Evolutionary conservation across 2,888 invertebrate species (phyloP).

Genomic region (Eilema griseolum): DNA sequence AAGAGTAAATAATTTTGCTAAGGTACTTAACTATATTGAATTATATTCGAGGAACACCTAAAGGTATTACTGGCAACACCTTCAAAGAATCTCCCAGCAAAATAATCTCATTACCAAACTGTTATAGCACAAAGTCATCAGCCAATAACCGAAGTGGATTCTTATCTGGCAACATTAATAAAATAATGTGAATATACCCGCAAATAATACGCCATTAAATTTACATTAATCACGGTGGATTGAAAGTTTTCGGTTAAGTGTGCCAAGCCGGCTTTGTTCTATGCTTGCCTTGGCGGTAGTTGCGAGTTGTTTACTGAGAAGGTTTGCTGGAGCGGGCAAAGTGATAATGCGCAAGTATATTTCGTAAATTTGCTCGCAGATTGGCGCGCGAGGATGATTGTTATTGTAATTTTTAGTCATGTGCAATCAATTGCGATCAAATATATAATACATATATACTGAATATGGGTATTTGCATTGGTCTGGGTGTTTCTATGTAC

Average conservation of each 20-base stretch:
- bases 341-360: conserved; percentile 11
- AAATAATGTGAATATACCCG: conserved; percentile 49
- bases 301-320: conserved; percentile 23
- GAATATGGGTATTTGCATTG: too few species aligned
- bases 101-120: conserved; percentile 22
- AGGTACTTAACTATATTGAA: too few species aligned
- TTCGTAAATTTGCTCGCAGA: not conserved
- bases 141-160: conserved; percentile 40
- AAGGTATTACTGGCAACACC: not conserved
- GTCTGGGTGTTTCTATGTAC: too few species aligned
- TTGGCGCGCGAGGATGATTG: too few species aligned
- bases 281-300: conserved; percentile 18
- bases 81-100: not conserved
- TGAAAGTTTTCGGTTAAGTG: conserved; percentile 51
- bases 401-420: too few species aligned
- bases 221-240: conserved; percentile 60
- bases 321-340: conserved; percentile 12
- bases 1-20: not conserved
- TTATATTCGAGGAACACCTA: not conserved
- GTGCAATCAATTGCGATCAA: too few species aligned
- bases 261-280: conserved; percentile 43
- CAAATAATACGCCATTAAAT: conserved; percentile 62
- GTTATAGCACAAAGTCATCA: conserved; percentile 25
- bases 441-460: too few species aligned
- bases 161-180: conserved; percentile 53